Evolutionary conservation across 2,888 invertebrate species (phyloP).

Genomic region (Salpingus planirostris): DNA sequence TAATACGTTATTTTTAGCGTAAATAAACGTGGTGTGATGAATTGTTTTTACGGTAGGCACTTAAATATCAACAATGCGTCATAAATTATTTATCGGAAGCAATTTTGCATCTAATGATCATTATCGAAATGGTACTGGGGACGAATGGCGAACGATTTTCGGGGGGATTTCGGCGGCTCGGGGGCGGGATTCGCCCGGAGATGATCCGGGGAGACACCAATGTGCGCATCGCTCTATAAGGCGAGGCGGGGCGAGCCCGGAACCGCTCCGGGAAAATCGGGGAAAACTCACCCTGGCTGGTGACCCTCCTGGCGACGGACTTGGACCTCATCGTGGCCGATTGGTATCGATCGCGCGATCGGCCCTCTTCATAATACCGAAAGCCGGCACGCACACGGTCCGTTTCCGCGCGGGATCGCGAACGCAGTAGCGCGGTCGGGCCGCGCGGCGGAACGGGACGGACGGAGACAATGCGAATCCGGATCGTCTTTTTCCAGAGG

Average conservation of each 20-base stretch:
- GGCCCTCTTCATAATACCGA: background rate
- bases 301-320: conserved; percentile 55
- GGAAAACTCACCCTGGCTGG: background rate
- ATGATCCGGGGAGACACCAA: conserved; percentile 14
- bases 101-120: no score
- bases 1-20: no score
- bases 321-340: conserved; percentile 52
- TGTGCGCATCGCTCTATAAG: conserved; percentile 6
- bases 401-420: background rate
- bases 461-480: conserved; percentile 35
- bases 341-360: conserved; percentile 3
- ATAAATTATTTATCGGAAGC: no score
- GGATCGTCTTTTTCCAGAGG: conserved; percentile 35
- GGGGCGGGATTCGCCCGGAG: no score
- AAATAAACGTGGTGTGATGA: no score
- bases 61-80: no score
- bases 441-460: conserved; percentile 19
- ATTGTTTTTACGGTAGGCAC: no score
- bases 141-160: no score
- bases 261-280: background rate
- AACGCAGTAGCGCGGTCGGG: background rate
- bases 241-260: no score
- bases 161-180: no score
- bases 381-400: background rate
- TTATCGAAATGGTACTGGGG: no score